Evolutionary conservation across 2,797 vertebrate genomes (phyloP), one percentile per base, ranked within the genome.

Genomic region (Sebastes reedi): DNA sequence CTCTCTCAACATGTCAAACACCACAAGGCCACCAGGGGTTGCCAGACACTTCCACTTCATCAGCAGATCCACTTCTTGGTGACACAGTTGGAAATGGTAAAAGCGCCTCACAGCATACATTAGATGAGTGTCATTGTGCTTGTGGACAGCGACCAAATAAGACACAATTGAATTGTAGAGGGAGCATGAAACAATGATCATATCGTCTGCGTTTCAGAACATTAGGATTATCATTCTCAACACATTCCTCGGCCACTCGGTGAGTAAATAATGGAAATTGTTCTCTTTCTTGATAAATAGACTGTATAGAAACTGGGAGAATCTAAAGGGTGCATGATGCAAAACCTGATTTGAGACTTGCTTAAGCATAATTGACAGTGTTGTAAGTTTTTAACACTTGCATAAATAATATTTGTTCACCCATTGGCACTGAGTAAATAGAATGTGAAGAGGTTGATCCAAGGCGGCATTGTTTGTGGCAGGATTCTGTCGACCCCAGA

Each of bases 11-110:
- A 34, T 75, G 66, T 50, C 16, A 46, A 22, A 72, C 62, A 10
- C 9, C 4, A 16, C 5, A 22, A 50, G 39, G 59, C 85, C 87
- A 90, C 81, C 64, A 89, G 89, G 71, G 84, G 86, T 22, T n/a
- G 84, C 82, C 80, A 84, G 29, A 86, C 56, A 32, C 74, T 58
- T 59, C 24, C 30, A 61, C 39, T 55, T 55, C 18, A n/a, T 67
- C 64, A 71, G 67, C 29, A 67, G 16, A 50, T n/a, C 16, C 60
- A 20, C 66, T 64, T 68, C 11, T 46, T 30, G 14, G 62, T 32
- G 42, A 30, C 22, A 22, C 46, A 20, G 18, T 6, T 67, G 61
- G 20, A 24, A 13, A 36, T 34, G 24, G 39, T 20, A n/a, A 61
- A 20, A 54, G 39, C 52, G 20, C 52, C 69, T 77, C 64, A 50